phyloP scores from a whole-genome alignment of 2,888 invertebrate species.

The Leucoptera coffeella region DNA sequence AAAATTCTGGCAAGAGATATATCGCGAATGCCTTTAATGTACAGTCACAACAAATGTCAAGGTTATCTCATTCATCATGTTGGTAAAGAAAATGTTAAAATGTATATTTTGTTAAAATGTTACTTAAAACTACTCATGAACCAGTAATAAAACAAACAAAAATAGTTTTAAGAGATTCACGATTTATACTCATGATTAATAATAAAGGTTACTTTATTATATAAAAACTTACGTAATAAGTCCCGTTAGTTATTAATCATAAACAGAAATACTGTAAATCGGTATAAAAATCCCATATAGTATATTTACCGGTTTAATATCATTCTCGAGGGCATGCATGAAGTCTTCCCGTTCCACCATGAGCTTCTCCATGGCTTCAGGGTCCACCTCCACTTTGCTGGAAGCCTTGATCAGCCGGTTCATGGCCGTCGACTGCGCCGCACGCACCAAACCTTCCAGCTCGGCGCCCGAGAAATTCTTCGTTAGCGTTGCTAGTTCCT shows the following conservation, averaged over 20 bases:
- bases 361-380: conserved; percentile 88
- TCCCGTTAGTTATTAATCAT: neutral
- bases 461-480: conserved; percentile 98
- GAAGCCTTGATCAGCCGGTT: conserved; percentile 89
- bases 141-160: no score
- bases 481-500: conserved; percentile 75
- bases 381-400: conserved; percentile 86
- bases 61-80: no score
- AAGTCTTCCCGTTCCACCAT: conserved; percentile 79
- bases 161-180: neutral
- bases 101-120: no score
- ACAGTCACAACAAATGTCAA: no score
- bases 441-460: conserved; percentile 88
- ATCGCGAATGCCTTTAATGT: no score
- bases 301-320: conserved; percentile 72
- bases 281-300: no score
- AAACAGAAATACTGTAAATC: neutral
- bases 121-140: no score
- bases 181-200: neutral
- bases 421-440: conserved; percentile 95
- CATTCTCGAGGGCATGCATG: conserved; percentile 84
- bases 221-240: no score
- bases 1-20: no score
- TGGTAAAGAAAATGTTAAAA: no score
- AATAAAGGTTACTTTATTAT: no score